Conservation (phyloP, 2,888 invertebrate genomes). For the Plagodis pulveraria region DNA sequence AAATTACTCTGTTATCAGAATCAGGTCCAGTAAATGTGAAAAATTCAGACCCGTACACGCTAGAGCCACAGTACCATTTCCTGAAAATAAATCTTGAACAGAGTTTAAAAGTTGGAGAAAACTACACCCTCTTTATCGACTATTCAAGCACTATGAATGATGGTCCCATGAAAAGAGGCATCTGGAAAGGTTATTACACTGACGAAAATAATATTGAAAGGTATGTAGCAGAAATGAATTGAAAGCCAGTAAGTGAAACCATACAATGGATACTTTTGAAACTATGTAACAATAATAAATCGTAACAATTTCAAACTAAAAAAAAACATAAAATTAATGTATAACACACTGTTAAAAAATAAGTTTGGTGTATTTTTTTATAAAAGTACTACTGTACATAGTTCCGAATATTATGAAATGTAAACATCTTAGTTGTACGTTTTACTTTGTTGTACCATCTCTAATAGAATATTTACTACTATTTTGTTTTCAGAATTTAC, state of each 20-base stretch:
- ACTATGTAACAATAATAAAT: too few species aligned
- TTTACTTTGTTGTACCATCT: background rate
- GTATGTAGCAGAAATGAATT: constrained; percentile 39
- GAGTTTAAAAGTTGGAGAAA: constrained; percentile 47
- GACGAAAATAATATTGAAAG: constrained; percentile 64
- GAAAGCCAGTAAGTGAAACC: background rate
- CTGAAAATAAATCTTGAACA: constrained; percentile 63
- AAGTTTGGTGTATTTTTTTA: too few species aligned
- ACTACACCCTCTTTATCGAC: constrained; percentile 72
- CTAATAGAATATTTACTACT: constrained; percentile 23
- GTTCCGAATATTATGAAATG: too few species aligned
- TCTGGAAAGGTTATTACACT: constrained; percentile 75
- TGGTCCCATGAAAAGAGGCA: constrained; percentile 76
- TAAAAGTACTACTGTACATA: too few species aligned
- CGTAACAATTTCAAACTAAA: too few species aligned
- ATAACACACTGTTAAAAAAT: too few species aligned
- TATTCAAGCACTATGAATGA: constrained; percentile 81
- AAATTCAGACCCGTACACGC: constrained; percentile 37
- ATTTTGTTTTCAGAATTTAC: constrained; percentile 60
- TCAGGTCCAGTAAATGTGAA: constrained; percentile 40
- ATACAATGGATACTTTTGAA: too few species aligned
- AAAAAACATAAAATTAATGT: too few species aligned
- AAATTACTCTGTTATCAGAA: constrained; percentile 42
- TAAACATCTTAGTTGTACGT: too few species aligned
- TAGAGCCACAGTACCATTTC: constrained; percentile 72